Evolutionary conservation across 2,888 invertebrate genomes (phyloP).

Genomic region (Orthosia cruda): DNA sequence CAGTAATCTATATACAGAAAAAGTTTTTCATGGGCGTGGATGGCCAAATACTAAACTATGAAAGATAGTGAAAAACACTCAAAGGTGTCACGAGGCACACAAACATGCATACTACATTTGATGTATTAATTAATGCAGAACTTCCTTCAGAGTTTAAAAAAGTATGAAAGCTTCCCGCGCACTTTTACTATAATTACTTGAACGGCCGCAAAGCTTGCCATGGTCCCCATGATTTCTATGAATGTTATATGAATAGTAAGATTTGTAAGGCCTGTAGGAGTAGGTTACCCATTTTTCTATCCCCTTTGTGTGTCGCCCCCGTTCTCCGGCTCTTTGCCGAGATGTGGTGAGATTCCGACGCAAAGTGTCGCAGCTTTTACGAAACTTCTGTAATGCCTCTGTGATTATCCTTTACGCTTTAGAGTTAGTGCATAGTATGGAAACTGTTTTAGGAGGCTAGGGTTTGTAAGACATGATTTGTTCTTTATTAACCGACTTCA

Average conservation of each 20-base stretch:
- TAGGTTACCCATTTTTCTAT: conserved; percentile 73
- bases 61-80: too few species aligned
- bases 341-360: conserved; percentile 68
- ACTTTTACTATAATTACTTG: conserved; percentile 9
- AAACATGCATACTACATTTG: too few species aligned
- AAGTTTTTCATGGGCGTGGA: too few species aligned
- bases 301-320: conserved; percentile 73
- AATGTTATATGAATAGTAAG: conserved; percentile 60
- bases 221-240: conserved; percentile 59
- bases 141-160: not conserved
- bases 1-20: not conserved
- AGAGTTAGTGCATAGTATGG: conserved; percentile 20
- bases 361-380: conserved; percentile 66
- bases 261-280: conserved; percentile 65
- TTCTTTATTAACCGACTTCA: too few species aligned
- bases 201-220: conserved; percentile 28
- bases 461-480: not conserved
- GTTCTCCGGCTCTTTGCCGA: conserved; percentile 71
- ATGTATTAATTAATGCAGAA: not conserved
- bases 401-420: conserved; percentile 62
- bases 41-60: too few species aligned
- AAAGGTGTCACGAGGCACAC: too few species aligned
- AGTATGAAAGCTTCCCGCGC: not conserved
- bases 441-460: conserved; percentile 10
- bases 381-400: conserved; percentile 63